Evolutionary conservation across 2,888 invertebrate species (phyloP), one percentile per base, ranked within the genome.

Genomic region (Stenodema calcarata): DNA sequence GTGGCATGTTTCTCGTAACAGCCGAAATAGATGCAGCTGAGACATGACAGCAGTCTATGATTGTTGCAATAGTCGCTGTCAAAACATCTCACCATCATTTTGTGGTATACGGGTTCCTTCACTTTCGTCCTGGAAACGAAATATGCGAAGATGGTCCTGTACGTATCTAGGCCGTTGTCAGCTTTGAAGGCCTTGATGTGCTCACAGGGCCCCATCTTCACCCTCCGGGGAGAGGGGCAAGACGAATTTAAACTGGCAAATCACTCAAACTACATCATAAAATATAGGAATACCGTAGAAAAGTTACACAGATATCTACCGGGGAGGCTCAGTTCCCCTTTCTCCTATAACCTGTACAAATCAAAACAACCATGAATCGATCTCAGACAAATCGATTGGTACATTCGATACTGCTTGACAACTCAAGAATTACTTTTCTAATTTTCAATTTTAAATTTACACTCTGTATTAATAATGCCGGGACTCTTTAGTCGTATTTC

Each of bases 21-120:
- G 82, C 96, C 98, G 91, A 99, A 98, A 92, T 94, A 98, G 89
- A 98, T 96, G 92, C 99, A 99, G 90, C 97, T 96, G 87, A 97
- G 93, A 90, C 97, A 97, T 30, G 96, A 95, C 90, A 96, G 96
- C 90, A 97, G 92, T 87, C 96, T 94, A n/a, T 95, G 94, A 88
- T 94, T 94, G 89, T 95, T 94, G 91, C 98, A 98, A 42, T 94
- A 94, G 89, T 96, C 95, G 92, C 98, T 98, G 89, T 95, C 93
- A 91, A 96, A 95, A 91, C 95, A 94, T 90, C 73, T 41, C 16
- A 44, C 44, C 54, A 84, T 73, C 44, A 84, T 84, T 94, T 93
- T 76, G 47, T 88, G 76, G 28, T 62, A 30, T 16, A 44, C n/a
- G 18, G 82, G 83, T 30, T 86, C 42, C 42, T 75, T 35, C 27